phyloP scores from a whole-genome alignment of 2,113 vertebrate species.

The Danio rerio region DNA sequence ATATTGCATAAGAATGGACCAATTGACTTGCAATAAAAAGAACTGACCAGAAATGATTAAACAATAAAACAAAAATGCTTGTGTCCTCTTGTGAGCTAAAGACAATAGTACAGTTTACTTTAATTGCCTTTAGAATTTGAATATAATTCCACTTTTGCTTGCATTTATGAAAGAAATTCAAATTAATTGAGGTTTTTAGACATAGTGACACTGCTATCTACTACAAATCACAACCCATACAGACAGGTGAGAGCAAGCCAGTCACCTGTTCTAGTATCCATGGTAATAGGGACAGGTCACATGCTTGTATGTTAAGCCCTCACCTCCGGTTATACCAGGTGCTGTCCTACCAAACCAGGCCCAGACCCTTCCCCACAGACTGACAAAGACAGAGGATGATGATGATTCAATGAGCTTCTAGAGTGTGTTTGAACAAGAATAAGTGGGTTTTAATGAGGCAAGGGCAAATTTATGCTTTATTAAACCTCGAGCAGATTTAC shows the following conservation, averaged over 20 bases:
- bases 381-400: not conserved
- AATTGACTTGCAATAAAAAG: no score
- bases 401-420: constrained; percentile 4
- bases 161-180: no score
- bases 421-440: constrained; percentile 24
- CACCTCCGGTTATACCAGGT: constrained; percentile 45
- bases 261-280: constrained; percentile 43
- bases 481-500: not conserved
- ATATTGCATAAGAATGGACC: no score
- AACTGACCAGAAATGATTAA: no score
- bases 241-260: constrained; percentile 21
- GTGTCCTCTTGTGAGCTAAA: no score
- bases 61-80: no score
- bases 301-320: constrained; percentile 21
- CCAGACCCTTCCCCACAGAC: not conserved
- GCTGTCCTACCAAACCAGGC: not conserved
- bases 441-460: constrained; percentile 22
- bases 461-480: not conserved
- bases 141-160: no score
- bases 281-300: constrained; percentile 31
- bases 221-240: constrained; percentile 11
- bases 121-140: no score
- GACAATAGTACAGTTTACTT: no score
- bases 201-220: not conserved
- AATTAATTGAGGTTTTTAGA: no score